phyloP scores from a whole-genome alignment of 2,888 invertebrate genomes.

The Coelopa pilipes region DNA sequence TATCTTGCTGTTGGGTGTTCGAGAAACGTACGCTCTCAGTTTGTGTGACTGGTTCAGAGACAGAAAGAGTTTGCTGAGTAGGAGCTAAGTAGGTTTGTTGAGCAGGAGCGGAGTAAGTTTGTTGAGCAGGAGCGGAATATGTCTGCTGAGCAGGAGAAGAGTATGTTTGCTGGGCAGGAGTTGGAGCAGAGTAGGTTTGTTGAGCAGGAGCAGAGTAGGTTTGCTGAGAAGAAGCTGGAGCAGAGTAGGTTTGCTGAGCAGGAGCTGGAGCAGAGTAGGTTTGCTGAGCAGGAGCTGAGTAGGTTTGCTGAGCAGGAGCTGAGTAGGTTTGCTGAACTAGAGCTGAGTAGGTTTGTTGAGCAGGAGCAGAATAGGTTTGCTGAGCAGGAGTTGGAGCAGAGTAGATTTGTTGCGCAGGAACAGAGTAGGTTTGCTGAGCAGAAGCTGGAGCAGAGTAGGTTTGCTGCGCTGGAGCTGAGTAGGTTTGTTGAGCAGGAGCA shows the following conservation, averaged over 20 bases:
- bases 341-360: slow-evolving; percentile 36
- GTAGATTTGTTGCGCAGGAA: too few relatives aligned
- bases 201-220: slow-evolving; percentile 20
- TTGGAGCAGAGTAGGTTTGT: slow-evolving; percentile 8
- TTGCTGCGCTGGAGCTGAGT: too few relatives aligned
- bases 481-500: too few relatives aligned
- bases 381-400: slow-evolving; percentile 9
- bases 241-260: not conserved
- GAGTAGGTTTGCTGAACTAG: slow-evolving; percentile 8
- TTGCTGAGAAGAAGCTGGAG: slow-evolving; percentile 35
- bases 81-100: slow-evolving; percentile 42
- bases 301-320: slow-evolving; percentile 31
- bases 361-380: too few relatives aligned
- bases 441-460: slow-evolving; percentile 1
- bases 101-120: slow-evolving; percentile 3
- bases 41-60: slow-evolving; percentile 9
- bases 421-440: slow-evolving; percentile 36
- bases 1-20: not conserved
- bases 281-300: not conserved
- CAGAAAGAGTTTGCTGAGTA: slow-evolving; percentile 36
- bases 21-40: not conserved
- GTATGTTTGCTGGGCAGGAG: too few relatives aligned
- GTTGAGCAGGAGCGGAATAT: not conserved
- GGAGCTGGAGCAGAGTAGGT: slow-evolving; percentile 10
- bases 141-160: not conserved